phyloP scores from a whole-genome alignment of 2,888 invertebrate genomes.

The Emmelina monodactyla region DNA sequence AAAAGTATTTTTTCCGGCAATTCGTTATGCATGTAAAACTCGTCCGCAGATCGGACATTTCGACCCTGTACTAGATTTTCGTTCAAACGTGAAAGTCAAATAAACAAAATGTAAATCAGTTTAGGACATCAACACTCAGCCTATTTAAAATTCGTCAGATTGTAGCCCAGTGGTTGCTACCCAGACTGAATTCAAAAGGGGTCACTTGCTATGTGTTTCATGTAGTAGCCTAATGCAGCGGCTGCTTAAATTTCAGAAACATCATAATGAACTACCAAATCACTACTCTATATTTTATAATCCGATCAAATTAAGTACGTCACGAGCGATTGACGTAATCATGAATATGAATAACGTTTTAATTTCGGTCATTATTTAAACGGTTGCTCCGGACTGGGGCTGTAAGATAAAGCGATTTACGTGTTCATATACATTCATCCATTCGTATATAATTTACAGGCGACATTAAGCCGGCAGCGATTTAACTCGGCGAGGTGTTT shows the following conservation, averaged over 20 bases:
- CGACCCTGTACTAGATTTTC: slow-evolving; percentile 24
- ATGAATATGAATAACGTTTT: neutral
- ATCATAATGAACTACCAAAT: no score
- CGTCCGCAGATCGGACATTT: slow-evolving; percentile 25
- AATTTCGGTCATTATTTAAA: slow-evolving; percentile 5
- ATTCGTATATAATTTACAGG: no score
- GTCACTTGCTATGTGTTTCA: slow-evolving; percentile 1
- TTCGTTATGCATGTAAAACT: slow-evolving; percentile 27
- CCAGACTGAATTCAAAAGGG: slow-evolving; percentile 22
- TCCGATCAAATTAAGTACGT: slow-evolving; percentile 19
- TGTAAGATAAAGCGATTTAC: slow-evolving; percentile 1
- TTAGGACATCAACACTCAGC: slow-evolving; percentile 21
- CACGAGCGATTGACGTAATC: neutral
- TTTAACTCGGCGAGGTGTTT: no score
- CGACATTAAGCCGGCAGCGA: no score
- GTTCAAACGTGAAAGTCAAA: slow-evolving; percentile 34
- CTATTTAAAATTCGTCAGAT: slow-evolving; percentile 27
- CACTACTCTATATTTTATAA: no score
- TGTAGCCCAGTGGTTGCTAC: slow-evolving; percentile 9
- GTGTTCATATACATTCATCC: neutral
- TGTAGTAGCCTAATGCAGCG: no score
- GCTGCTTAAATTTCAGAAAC: no score
- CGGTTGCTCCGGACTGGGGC: neutral
- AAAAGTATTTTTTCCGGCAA: slow-evolving; percentile 16
- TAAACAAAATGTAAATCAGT: slow-evolving; percentile 27